Evolutionary conservation across 2,797 vertebrate genomes (phyloP), one percentile per base, ranked within the genome.

Genomic region (Argyrosomus regius): DNA sequence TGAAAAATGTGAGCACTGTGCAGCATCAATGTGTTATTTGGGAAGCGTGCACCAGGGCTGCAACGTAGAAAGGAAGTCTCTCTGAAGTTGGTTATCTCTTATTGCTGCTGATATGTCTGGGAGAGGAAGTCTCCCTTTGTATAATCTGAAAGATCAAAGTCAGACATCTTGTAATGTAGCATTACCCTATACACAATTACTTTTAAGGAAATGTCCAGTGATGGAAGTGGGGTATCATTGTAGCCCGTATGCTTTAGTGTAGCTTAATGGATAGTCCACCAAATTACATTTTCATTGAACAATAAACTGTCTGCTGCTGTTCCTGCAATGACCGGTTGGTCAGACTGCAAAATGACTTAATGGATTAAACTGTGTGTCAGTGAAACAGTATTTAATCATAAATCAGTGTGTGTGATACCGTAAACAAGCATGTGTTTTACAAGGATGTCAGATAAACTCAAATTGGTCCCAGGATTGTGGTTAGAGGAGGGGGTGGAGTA

Each of bases 21-120:
- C 65, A 58, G 59, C 60, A 35, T 35, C n/a, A 53, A 8, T 7
- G 1, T 77, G 70, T 53, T 59, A 50, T 31, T 60, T 65, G 68
- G 65, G 52, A 76, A 67, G 60, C 35, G 14, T 75, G 65, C 4
- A 45, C 10, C 43, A 49, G 50, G 5, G 35, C 67, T 75, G 66
- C 41, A 58, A 18, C 18, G 72, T 45, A 45, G 63, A 81, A 39
- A 75, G 76, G 78, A 82, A 75, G 77, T 69, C 22, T 56, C 68
- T 87, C 77, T 81, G 75, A 78, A 61, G 69, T 65, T 61, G 24
- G 46, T 85, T 74, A 63, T 83, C 66, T 84, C 56, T 61, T 43
- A 31, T 43, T 46, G 72, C 57, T 62, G 66, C 35, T 72, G 86
- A 85, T 69, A 71, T 64, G 26, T 56, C 53, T 41, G 41, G 57